These are phyloP conservation scores for Passer domesticus DNA, from an alignment of 2,113 vertebrate genomes.

Conservation along the genomic window DNA sequence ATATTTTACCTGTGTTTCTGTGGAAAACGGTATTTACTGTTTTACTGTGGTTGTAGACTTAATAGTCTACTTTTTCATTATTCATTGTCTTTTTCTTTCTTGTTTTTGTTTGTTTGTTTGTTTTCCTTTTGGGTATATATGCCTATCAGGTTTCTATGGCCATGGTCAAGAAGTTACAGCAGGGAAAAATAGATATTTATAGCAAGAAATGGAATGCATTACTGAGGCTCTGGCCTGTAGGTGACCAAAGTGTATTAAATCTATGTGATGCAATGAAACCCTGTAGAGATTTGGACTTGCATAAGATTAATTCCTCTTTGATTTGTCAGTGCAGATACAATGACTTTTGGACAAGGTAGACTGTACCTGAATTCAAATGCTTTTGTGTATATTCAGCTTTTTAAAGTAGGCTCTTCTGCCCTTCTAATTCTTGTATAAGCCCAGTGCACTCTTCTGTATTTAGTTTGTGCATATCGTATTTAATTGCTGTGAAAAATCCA, in stretches of 20 bases:
- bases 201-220: not conserved
- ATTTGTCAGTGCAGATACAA: not conserved
- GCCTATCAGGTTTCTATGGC: not conserved
- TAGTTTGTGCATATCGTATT: not conserved
- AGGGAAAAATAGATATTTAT: not conserved
- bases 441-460: not conserved
- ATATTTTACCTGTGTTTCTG: not conserved
- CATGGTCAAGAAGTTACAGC: not conserved
- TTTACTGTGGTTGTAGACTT: not conserved
- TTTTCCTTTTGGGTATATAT: not conserved
- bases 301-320: not conserved
- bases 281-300: not conserved
- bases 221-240: not conserved
- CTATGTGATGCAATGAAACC: not conserved
- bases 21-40: not conserved
- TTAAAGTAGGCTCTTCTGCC: not conserved
- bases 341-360: not conserved
- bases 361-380: not conserved
- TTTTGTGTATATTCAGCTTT: not conserved
- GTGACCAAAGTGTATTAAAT: not conserved
- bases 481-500: not conserved
- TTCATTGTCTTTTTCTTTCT: not conserved
- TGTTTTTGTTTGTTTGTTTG: not conserved
- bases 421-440: not conserved
- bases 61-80: not conserved